Conservation (phyloP, 2,888 invertebrate genomes). For the Nephrocerus scutellatus region DNA sequence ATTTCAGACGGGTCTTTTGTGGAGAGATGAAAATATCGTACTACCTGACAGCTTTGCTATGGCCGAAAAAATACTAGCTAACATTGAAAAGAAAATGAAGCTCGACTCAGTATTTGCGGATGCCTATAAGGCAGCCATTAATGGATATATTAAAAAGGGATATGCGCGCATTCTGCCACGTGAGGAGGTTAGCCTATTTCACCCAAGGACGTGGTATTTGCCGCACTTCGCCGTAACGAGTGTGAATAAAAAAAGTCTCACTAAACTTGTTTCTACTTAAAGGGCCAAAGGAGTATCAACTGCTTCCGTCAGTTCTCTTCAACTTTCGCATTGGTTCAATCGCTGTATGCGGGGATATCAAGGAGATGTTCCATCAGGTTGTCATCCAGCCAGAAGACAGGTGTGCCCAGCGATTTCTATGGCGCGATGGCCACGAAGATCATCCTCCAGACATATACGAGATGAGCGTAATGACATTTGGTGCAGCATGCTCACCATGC, state of each 20-base stretch:
- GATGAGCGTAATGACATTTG: constrained; percentile 22
- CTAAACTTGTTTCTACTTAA: constrained; percentile 18
- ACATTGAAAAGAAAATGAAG: constrained; percentile 16
- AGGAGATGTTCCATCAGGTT: constrained; percentile 21
- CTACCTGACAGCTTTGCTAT: constrained; percentile 15
- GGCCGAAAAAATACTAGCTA: constrained; percentile 14
- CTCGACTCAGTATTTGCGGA: constrained; percentile 10
- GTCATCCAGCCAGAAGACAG: too few species aligned
- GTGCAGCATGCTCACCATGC: constrained; percentile 19
- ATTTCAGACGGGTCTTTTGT: constrained; percentile 16
- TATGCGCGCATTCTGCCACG: constrained; percentile 15
- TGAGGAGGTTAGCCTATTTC: constrained; percentile 6
- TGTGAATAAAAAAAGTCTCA: constrained; percentile 15
- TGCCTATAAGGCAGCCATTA: constrained; percentile 14
- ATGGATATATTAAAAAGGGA: constrained; percentile 10
- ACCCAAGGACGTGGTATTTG: constrained; percentile 24
- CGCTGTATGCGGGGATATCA: constrained; percentile 19
- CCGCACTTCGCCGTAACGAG: constrained; percentile 23
- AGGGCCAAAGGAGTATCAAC: constrained; percentile 15
- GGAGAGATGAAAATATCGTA: constrained; percentile 12
- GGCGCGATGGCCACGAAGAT: constrained; percentile 19
- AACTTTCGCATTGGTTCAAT: constrained; percentile 16
- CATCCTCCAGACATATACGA: constrained; percentile 14
- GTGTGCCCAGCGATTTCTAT: constrained; percentile 6
- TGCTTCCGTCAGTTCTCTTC: constrained; percentile 17